Conservation (phyloP, 2,888 invertebrate species). For the Caenorhabditis sp. region DNA sequence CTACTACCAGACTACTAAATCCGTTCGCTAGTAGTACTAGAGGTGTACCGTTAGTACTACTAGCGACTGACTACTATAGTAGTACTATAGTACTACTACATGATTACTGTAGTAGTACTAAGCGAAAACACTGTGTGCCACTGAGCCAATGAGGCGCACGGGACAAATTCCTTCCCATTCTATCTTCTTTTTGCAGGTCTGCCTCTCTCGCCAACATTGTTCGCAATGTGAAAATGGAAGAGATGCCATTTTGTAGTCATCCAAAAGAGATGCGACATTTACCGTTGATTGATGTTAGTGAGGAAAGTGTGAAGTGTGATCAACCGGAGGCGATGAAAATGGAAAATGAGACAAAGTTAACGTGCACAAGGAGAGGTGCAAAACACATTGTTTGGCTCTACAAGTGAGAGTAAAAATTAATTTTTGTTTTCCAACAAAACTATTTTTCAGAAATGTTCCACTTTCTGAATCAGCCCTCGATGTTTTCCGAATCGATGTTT, state of each 20-base stretch:
- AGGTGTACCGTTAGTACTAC: no score
- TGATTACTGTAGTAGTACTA: no score
- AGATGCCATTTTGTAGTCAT: conserved; percentile 36
- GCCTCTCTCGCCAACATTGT: conserved; percentile 8
- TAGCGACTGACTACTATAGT: no score
- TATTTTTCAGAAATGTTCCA: conserved; percentile 17
- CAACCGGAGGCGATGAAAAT: conserved; percentile 17
- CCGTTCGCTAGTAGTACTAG: no score
- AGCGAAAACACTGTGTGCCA: no score
- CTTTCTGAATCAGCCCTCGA: conserved; percentile 25
- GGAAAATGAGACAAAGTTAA: conserved; percentile 20
- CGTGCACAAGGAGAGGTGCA: conserved; percentile 1
- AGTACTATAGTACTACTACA: no score
- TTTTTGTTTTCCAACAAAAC: no score
- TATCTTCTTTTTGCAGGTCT: conserved; percentile 14
- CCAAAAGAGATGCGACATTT: conserved; percentile 35
- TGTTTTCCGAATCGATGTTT: conserved; percentile 19
- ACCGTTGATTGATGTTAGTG: background rate
- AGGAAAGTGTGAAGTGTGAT: conserved; percentile 15
- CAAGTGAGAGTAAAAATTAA: no score
- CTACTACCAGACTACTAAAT: no score
- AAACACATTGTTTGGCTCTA: conserved; percentile 30
- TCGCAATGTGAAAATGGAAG: conserved; percentile 16
- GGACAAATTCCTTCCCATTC: background rate
- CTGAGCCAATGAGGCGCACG: conserved; percentile 67